Conservation (phyloP, 2,797 vertebrate genomes). For the Crenichthys baileyi region DNA sequence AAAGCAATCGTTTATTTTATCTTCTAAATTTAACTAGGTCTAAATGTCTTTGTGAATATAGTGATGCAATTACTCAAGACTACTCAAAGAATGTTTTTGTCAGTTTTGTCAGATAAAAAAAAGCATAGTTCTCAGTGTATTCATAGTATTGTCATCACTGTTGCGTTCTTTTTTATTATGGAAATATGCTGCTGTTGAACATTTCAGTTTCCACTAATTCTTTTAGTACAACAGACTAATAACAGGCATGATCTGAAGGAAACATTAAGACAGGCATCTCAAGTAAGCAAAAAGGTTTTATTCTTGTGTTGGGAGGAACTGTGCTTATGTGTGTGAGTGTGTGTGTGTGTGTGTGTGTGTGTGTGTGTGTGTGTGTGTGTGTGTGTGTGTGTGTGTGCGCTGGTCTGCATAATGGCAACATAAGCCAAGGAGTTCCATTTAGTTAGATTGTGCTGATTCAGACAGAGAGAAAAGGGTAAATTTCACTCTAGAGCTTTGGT, state of each 20-base stretch:
- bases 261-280: slow-evolving; percentile 1
- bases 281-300: slow-evolving; percentile 20
- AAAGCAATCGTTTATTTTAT: background rate
- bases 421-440: slow-evolving; percentile 57
- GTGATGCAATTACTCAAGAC: background rate
- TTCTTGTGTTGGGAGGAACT: slow-evolving; percentile 15
- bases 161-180: slow-evolving; percentile 23
- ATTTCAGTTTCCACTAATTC: slow-evolving; percentile 20
- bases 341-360: background rate
- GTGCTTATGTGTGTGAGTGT: slow-evolving; percentile 14
- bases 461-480: slow-evolving; percentile 63
- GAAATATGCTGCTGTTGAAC: slow-evolving; percentile 20
- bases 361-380: background rate
- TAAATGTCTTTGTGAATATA: background rate
- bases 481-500: slow-evolving; percentile 48
- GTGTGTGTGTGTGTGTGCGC: background rate
- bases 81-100: slow-evolving; percentile 16
- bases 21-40: slow-evolving; percentile 11
- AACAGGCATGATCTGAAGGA: slow-evolving; percentile 13
- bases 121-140: slow-evolving; percentile 25
- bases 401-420: slow-evolving; percentile 46
- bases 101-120: slow-evolving; percentile 21
- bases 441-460: slow-evolving; percentile 65
- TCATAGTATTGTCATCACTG: slow-evolving; percentile 20
- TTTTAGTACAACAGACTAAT: slow-evolving; percentile 24